Evolutionary conservation across 1,140 invertebrate species (phyloP), one percentile per base, ranked within the genome.

Genomic region (Drosophila truncata): DNA sequence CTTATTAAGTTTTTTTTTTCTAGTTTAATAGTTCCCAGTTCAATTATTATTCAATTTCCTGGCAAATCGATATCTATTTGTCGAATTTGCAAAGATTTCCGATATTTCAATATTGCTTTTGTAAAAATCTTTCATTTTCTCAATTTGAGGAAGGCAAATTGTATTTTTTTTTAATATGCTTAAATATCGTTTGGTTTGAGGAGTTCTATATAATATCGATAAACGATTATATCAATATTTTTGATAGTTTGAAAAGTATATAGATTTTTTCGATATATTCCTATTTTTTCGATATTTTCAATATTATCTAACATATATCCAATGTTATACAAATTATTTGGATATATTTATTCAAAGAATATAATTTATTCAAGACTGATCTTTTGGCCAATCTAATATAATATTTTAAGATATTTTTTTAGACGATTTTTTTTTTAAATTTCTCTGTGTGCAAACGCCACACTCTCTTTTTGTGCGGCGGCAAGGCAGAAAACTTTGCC

Each of bases 401-500:
- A 13, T 18, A 20, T 20, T 35, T 33, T 52, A 14, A 1, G 0
- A 16, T 35, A 20, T 23, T 16, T 16, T 16, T 2, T 4, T 10
- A 16, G 2, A 6, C 4, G 1, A 35, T 16, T 35, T 23, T 10
- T 65, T 29, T 29, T 29, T n/a, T n/a, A n/a, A n/a, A n/a, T n/a
- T 69, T 52, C 31, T 37, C 4, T 23, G 5, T 25, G 47, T 70
- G 62, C n/a, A 52, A 29, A 35, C n/a, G 41, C 46, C 29, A 69
- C 35, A 52, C 29, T 29, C 62, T 23, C 47, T 44, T 70, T 70
- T 54, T 44, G 66, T 41, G 27, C 25, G 49, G 41, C 52, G 20
- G 42, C 25, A 80, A 71, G 54, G 50, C 66, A 70, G 50, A 66
- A 70, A 83, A 83, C 58, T 87, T 82, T 82, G 64, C 64, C 64